Evolutionary conservation across 2,888 invertebrate species (phyloP), one percentile per base, ranked within the genome.

Genomic region (Lepidocyrtinus sp.): DNA sequence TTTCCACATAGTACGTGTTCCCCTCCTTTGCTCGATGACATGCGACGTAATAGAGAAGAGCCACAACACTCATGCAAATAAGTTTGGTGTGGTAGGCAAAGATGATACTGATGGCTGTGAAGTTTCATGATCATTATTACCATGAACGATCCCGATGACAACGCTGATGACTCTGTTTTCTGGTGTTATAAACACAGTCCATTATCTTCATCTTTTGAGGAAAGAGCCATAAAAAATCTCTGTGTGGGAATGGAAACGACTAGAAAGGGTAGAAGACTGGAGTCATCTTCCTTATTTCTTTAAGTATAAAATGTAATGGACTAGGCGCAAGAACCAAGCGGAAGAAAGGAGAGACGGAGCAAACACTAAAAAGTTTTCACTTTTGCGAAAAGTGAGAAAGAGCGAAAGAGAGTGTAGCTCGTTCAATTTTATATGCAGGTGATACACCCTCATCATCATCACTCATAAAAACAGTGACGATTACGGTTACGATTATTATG

Each of bases 401-500:
- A 26, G 26, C 7, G 24, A 22, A 9, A 12, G 55, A 26, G 55
- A 21, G 45, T 1, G 36, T 22, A 17, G 25, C 26, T 21, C 26
- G 62, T 75, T 69, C 55, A 17, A 46, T 70, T 55, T 76, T 63
- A 64, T 71, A 63, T 59, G 59, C 70, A 76, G 70, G 76, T 76
- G 59, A 76, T 76, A 77, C 67, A 77, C 64, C 25, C 26, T 72
- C 72, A 72, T 77, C 77, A 77, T 77, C 77, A 77, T 72, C 77
- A 65, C 46, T 75, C 69, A 75, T 69, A 62, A 75, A 62, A 62
- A 75, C 68, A 68, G 73, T 64, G 19, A 63, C 22, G 45, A 71
- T 71, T 36, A 71, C 59, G 59, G 59, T 62, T 61, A 71, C 63
- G 62, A 71, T 71, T 62, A 71, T 71, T 61, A 61, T 71, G 59